Percentiles rank a stretch among this genome's conserved stretches.
phyloP scores from a whole-genome alignment of 2,888 invertebrate species.

The Arge pagana region DNA sequence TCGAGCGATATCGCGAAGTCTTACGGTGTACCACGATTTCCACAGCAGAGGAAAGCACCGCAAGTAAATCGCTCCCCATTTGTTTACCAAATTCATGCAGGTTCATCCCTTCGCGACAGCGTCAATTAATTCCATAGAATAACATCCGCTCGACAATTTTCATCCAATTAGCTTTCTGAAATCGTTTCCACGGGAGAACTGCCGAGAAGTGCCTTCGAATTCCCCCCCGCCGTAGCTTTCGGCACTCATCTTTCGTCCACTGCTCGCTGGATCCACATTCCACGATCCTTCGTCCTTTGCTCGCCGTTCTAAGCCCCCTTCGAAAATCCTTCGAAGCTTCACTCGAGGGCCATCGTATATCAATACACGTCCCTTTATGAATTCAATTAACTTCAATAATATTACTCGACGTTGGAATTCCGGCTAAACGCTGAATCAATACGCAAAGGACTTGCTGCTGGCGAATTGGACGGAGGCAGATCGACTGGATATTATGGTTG shows the following conservation, averaged over 20 bases:
- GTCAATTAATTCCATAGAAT: conserved; percentile 16
- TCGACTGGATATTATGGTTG: conserved; percentile 7
- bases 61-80: too few species aligned
- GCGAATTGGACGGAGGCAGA: too few species aligned
- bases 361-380: conserved; percentile 34
- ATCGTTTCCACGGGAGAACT: neutral
- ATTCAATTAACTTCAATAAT: conserved; percentile 46
- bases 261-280: neutral
- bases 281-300: conserved; percentile 9
- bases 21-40: too few species aligned
- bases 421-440: conserved; percentile 39
- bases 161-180: conserved; percentile 19
- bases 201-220: conserved; percentile 15
- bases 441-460: conserved; percentile 21
- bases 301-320: conserved; percentile 12
- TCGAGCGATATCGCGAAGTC: too few species aligned
- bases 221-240: neutral
- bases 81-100: too few species aligned
- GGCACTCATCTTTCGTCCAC: neutral
- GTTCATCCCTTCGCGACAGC: conserved; percentile 2
- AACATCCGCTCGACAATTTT: conserved; percentile 16
- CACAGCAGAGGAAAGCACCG: too few species aligned
- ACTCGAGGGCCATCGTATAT: conserved; percentile 22
- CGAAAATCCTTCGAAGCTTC: conserved; percentile 1
- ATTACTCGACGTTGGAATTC: conserved; percentile 44